phyloP scores from a whole-genome alignment of 2,888 invertebrate genomes.

The Charanyca ferruginea region DNA sequence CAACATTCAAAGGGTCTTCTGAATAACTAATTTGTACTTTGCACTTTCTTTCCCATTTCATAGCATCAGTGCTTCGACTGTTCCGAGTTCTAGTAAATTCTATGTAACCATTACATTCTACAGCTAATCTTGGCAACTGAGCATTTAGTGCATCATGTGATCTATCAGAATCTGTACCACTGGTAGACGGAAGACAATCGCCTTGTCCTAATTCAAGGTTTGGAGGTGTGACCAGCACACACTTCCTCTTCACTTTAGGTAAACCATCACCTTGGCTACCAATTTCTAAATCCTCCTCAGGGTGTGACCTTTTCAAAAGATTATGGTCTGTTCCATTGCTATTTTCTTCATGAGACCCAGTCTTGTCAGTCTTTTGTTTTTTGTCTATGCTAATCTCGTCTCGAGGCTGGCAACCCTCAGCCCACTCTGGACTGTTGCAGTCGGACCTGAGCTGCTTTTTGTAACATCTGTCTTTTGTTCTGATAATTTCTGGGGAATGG shows the following conservation, averaged over 20 bases:
- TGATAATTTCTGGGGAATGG: conserved; percentile 79
- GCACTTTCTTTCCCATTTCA: conserved; percentile 92
- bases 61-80: conserved; percentile 79
- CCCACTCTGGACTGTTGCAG: conserved; percentile 86
- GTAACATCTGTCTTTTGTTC: conserved; percentile 67
- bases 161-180: conserved; percentile 80
- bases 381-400: conserved; percentile 73
- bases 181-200: conserved; percentile 87
- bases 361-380: conserved; percentile 67
- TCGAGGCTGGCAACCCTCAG: conserved; percentile 80
- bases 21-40: conserved; percentile 92
- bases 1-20: conserved; percentile 86
- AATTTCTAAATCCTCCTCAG: conserved; percentile 72
- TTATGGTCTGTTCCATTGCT: conserved; percentile 59
- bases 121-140: conserved; percentile 83
- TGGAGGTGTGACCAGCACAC: conserved; percentile 82
- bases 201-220: conserved; percentile 86
- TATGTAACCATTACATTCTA: conserved; percentile 87
- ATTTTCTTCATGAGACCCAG: conserved; percentile 45
- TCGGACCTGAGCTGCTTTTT: conserved; percentile 76
- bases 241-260: conserved; percentile 75
- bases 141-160: conserved; percentile 84
- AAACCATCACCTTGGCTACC: conserved; percentile 81
- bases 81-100: conserved; percentile 85
- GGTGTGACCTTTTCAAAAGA: conserved; percentile 70